Evolutionary conservation across 2,888 invertebrate species (phyloP).

Genomic region (Masnerella sp.): DNA sequence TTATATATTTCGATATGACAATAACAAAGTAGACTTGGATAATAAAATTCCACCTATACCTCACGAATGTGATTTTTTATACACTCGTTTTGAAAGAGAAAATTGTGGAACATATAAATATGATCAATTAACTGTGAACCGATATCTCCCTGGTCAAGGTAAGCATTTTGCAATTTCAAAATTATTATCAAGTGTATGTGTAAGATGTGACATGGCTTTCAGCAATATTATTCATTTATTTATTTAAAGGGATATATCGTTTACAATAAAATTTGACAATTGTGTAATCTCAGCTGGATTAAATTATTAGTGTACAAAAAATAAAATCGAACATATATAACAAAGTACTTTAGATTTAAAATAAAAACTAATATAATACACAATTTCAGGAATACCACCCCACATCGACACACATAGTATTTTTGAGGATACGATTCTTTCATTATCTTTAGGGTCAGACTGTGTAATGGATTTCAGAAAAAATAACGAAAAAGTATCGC

Average conservation of each 20-base stretch:
- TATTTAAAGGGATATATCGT: too few species aligned
- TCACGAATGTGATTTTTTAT: constrained; percentile 82
- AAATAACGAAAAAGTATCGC: constrained; percentile 80
- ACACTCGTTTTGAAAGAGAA: constrained; percentile 79
- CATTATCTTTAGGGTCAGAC: constrained; percentile 89
- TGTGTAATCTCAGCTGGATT: too few species aligned
- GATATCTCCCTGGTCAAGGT: constrained; percentile 91
- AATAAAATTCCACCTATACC: constrained; percentile 87
- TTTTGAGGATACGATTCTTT: constrained; percentile 92
- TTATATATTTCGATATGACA: constrained; percentile 92
- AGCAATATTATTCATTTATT: too few species aligned
- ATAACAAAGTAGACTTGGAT: constrained; percentile 88
- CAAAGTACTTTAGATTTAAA: constrained; percentile 2
- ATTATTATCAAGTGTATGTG: too few species aligned
- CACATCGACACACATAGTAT: constrained; percentile 98
- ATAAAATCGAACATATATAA: background rate
- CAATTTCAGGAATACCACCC: constrained; percentile 89
- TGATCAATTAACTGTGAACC: constrained; percentile 92
- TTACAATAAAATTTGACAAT: too few species aligned
- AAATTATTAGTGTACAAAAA: background rate
- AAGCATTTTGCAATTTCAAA: too few species aligned
- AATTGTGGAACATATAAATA: constrained; percentile 79
- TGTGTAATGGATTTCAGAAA: constrained; percentile 94
- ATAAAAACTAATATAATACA: constrained; percentile 10
- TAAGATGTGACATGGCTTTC: too few species aligned